Conservation (phyloP, 2,888 invertebrate genomes). For the Toxonevra muliebris region DNA sequence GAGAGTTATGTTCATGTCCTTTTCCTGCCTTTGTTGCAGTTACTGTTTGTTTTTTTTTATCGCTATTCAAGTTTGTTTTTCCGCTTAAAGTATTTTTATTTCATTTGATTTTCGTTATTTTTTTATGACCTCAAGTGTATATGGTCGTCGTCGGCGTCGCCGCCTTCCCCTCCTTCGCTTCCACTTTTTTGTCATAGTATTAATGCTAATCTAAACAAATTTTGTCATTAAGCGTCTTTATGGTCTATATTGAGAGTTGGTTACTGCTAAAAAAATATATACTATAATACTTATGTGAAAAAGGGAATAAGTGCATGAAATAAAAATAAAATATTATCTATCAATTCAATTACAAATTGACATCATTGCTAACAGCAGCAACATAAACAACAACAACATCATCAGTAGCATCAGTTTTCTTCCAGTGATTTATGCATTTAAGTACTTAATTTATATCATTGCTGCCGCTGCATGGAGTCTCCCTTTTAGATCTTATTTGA, state of each 20-base stretch:
- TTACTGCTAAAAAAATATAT: background rate
- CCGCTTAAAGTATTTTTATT: constrained; percentile 63
- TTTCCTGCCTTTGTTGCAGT: background rate
- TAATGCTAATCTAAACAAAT: constrained; percentile 63
- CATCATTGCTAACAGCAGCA: constrained; percentile 45
- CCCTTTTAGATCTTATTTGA: too few species aligned
- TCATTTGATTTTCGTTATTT: constrained; percentile 40
- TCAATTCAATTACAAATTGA: constrained; percentile 61
- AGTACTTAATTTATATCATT: constrained; percentile 11
- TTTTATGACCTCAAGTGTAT: constrained; percentile 27
- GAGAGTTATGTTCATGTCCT: background rate
- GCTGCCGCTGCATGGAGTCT: background rate
- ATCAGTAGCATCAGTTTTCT: constrained; percentile 19
- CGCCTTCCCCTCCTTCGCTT: constrained; percentile 9
- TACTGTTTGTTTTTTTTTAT: constrained; percentile 30
- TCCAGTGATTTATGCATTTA: constrained; percentile 40
- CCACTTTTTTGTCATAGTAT: constrained; percentile 35
- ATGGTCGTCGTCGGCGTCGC: constrained; percentile 29
- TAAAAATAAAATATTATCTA: constrained; percentile 60
- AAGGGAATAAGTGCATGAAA: constrained; percentile 32
- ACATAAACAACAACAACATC: constrained; percentile 5
- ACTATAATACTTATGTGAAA: too few species aligned
- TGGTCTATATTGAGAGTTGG: constrained; percentile 34
- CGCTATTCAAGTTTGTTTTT: constrained; percentile 58
- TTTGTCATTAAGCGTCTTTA: constrained; percentile 49